phyloP scores from a whole-genome alignment of 1,140 invertebrate genomes.

The Zophobas atratus region DNA sequence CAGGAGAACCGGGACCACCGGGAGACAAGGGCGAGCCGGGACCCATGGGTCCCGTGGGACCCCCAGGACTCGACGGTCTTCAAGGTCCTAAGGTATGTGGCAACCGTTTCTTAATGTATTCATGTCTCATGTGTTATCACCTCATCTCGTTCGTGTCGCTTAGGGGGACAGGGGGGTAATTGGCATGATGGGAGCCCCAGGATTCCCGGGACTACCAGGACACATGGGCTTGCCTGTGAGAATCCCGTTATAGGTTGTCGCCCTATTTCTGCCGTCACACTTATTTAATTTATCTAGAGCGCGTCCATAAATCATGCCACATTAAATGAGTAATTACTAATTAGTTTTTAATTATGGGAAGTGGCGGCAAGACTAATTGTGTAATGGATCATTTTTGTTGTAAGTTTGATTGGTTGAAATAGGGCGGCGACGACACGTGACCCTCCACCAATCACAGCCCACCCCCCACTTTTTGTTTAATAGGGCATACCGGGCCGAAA shows the following conservation, averaged over 20 bases:
- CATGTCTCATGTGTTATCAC: conserved; percentile 31
- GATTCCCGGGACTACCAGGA: conserved; percentile 68
- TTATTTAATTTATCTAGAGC: conserved; percentile 38
- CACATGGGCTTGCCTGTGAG: conserved; percentile 69
- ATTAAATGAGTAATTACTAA: too few species aligned
- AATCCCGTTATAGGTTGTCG: conserved; percentile 51
- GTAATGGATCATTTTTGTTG: too few species aligned
- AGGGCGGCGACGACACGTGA: background rate
- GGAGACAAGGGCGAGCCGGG: conserved; percentile 78
- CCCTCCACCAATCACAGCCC: background rate
- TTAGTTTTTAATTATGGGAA: too few species aligned
- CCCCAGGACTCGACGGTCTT: conserved; percentile 77
- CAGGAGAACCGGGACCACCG: conserved; percentile 79
- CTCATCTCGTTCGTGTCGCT: conserved; percentile 13
- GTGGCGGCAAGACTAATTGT: too few species aligned
- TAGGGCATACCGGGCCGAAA: conserved; percentile 69
- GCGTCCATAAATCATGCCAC: too few species aligned
- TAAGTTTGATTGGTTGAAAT: background rate
- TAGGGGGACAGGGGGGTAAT: conserved; percentile 68
- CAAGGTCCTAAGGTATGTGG: conserved; percentile 80
- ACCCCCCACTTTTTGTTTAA: background rate
- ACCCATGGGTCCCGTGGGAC: conserved; percentile 79
- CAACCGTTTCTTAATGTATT: conserved; percentile 5
- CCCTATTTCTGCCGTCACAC: background rate
- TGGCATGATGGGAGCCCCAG: conserved; percentile 66